Conservation (phyloP, 2,797 vertebrate genomes). For the Phrynocephalus vlangalii region DNA sequence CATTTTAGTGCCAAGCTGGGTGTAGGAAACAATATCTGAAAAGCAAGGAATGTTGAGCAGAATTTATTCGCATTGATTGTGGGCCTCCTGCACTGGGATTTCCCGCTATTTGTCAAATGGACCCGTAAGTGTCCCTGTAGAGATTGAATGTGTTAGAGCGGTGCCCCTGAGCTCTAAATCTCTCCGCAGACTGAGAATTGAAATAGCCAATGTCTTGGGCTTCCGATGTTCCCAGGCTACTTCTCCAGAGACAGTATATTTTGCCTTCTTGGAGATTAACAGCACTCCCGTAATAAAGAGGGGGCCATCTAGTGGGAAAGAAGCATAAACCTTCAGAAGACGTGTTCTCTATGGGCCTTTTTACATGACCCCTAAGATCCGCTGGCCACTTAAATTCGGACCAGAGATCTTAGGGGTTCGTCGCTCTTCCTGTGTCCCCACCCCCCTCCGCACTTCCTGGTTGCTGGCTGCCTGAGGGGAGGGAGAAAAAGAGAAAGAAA, state of each 20-base stretch:
- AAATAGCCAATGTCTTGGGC: not conserved
- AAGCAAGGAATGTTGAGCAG: not conserved
- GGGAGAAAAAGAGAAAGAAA: no score
- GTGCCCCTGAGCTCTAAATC: not conserved
- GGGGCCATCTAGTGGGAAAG: not conserved
- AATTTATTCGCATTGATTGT: not conserved
- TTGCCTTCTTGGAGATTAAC: not conserved
- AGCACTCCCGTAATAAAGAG: not conserved
- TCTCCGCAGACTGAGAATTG: not conserved
- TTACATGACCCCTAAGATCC: no score
- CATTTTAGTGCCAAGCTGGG: not conserved
- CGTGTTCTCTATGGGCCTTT: no score
- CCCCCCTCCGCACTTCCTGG: no score
- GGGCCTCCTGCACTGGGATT: conserved; percentile 4
- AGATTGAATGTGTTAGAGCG: not conserved
- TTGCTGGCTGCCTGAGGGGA: no score
- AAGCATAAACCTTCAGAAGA: not conserved
- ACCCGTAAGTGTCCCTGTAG: not conserved
- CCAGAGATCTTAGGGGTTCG: no score
- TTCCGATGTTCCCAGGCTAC: not conserved
- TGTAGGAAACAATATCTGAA: not conserved
- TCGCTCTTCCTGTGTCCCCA: no score
- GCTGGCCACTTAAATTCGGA: no score
- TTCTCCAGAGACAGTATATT: not conserved
- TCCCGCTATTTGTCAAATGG: not conserved